Percentiles rank a stretch among this genome's conserved stretches.
phyloP scores from a whole-genome alignment of 2,888 invertebrate species.

The Saturnia japonica region DNA sequence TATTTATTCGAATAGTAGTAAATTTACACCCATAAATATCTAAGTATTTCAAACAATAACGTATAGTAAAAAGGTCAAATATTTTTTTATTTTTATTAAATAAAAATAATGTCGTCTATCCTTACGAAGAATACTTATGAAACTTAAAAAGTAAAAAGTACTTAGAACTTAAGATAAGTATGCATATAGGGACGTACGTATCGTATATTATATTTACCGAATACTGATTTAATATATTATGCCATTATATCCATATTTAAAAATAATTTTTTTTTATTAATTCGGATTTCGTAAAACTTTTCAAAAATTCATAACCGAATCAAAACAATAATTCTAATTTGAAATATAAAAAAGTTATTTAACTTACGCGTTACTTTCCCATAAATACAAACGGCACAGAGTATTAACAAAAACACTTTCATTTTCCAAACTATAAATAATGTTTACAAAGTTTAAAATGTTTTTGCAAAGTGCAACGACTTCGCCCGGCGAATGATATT shows the following conservation, averaged over 20 bases:
- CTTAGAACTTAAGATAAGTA: too few relatives aligned
- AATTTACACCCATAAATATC: too few relatives aligned
- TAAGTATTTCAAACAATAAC: too few relatives aligned
- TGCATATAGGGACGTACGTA: neutral
- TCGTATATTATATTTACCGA: neutral
- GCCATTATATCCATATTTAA: neutral
- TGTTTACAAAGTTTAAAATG: neutral
- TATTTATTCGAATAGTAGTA: too few relatives aligned
- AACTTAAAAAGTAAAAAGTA: too few relatives aligned
- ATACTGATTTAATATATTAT: neutral
- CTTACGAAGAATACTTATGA: too few relatives aligned
- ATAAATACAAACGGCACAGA: conserved; percentile 52
- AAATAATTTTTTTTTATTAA: neutral
- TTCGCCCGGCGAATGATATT: conserved; percentile 46
- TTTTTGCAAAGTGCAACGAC: conserved; percentile 25
- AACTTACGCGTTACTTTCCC: conserved; percentile 72
- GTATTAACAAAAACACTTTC: conserved; percentile 40
- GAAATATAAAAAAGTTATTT: conserved; percentile 5
- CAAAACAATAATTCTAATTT: neutral
- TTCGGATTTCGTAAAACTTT: neutral
- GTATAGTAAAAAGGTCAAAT: too few relatives aligned
- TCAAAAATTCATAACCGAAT: neutral
- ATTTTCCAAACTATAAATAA: conserved; percentile 17
- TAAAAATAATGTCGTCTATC: too few relatives aligned
- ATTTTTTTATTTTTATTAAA: too few relatives aligned